Evolutionary conservation across 1,140 invertebrate genomes (phyloP), one percentile per base, ranked within the genome.

Genomic region (Nixonia krombeini): DNA sequence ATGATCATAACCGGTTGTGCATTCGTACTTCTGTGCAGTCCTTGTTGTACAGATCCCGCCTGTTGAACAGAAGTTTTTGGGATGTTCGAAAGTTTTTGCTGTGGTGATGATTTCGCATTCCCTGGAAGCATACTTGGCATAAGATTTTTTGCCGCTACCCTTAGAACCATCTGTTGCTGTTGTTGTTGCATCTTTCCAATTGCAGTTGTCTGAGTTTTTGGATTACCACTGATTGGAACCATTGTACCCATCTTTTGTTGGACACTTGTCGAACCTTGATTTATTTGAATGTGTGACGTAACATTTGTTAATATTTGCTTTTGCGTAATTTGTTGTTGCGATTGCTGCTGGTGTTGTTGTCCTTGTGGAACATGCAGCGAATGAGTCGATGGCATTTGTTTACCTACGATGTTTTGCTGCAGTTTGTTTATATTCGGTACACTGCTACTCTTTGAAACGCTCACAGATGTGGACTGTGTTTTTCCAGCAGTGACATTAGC

Each of bases 361-460:
- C 52, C 44, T 23, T 68, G 66, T 10, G 56, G 50, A 0, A 46
- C 51, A 12, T 73, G 70, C 21, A 33, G n/a, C 10, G 7, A 31
- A 0, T 61, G 49, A 5, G 51, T n/a, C 6, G 45, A 13, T 33
- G 62, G 57, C 29, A 70, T 64, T 12, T 71, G 59, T 28, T 73
- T 72, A 7, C 49, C 15, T 9, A 62, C 33, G 0, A 72, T 64
- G 8, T 69, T 77, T 12, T 63, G 65, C 21, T 51, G 49, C 1
- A 78, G 15, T 17, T 77, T 81, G 1, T 59, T 50, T 9, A 80
- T 70, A 17, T 79, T 81, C 4, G 71, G 76, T n/a, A 68, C 73
- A 35, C 76, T 81, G 15, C 74, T 85, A 15, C 83, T 85, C 13
- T 85, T 83, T 35, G 81, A 79, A 4, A 84, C 79, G 9, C 80